Percentiles rank a stretch among this genome's conserved stretches.
These are phyloP conservation scores for Globia sparganii DNA, from an alignment of 2,888 invertebrate species.

Conservation along the genomic window DNA sequence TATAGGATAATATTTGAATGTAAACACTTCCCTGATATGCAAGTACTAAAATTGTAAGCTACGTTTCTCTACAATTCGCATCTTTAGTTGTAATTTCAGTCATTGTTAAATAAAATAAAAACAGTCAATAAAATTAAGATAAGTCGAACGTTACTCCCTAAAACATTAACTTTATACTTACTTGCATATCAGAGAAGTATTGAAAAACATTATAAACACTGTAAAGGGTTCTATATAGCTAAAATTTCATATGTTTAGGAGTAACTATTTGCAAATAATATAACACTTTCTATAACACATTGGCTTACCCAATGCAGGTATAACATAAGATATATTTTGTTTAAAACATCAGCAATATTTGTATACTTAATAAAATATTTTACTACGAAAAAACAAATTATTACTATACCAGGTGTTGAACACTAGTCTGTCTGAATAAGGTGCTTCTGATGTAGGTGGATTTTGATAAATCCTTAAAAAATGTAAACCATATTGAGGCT, in stretches of 20 bases:
- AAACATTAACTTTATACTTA: constrained; percentile 25
- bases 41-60: constrained; percentile 42
- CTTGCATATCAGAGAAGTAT: constrained; percentile 54
- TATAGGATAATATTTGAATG: constrained; percentile 55
- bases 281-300: constrained; percentile 32
- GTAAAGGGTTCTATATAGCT: constrained; percentile 42
- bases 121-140: constrained; percentile 17
- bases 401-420: not conserved
- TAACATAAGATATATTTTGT: constrained; percentile 50
- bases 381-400: constrained; percentile 21
- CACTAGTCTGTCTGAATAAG: constrained; percentile 15
- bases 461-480: not conserved
- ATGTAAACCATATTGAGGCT: not conserved
- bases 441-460: not conserved
- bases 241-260: constrained; percentile 48
- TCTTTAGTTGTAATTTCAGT: constrained; percentile 50
- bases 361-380: constrained; percentile 50
- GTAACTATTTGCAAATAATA: constrained; percentile 50
- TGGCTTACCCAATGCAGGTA: constrained; percentile 30
- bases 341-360: constrained; percentile 41
- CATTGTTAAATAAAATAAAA: constrained; percentile 40
- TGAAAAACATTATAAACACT: constrained; percentile 53
- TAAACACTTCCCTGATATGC: constrained; percentile 44
- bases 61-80: constrained; percentile 33
- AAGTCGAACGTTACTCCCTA: constrained; percentile 34